Base-by-base conservation (phyloP, 2,888 invertebrate species). In the Drosophila parthenogenetica region DNA sequence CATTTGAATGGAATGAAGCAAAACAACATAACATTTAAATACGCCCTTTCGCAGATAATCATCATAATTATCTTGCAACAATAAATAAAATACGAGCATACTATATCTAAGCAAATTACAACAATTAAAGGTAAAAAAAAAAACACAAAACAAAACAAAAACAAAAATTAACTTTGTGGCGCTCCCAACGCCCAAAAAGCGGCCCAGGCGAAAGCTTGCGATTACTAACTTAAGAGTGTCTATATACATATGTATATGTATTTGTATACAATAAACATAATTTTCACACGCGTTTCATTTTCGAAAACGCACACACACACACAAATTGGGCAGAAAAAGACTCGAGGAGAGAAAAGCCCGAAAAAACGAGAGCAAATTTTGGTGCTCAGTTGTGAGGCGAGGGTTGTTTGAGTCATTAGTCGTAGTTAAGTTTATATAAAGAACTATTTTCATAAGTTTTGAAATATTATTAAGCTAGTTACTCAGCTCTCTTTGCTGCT, bases 231-330 rank as follows among this genome's bases (percentile, higher is more conserved):
- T 50, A 16, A 55, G 5, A 17, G 7, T 61, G 17, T 19, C 10
- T 62, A 42, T 49, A 35, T 22, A 22, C 25, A 70, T 17, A 66
- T 16, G 40, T 46, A 19, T 40, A 46, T 50, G 40, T 37, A 29
- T 50, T 53, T 45, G 3, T 55, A 25, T 58, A 22, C 32, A 79
- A 86, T 79, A 79, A 75, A 75, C 86, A 79, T 81, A 86, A 81
- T 81, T 84, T 84, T 84, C 84, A 84, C 87, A 84, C 84, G 87
- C 85, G 81, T 86, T 84, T 87, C 87, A 86, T 86, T 84, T 80
- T 87, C 57, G 69, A 69, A 29, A 62, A 67, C 68, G 79, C 77
- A 83, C 79, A 80, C 78, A 83, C 79, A 80, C 78, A 80, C 81
- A 81, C 79, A 84, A 87, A 87, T 84, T 84, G 79, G 77, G 84